phyloP scores from a whole-genome alignment of 1,140 invertebrate genomes.

The Saxidomus purpurata region DNA sequence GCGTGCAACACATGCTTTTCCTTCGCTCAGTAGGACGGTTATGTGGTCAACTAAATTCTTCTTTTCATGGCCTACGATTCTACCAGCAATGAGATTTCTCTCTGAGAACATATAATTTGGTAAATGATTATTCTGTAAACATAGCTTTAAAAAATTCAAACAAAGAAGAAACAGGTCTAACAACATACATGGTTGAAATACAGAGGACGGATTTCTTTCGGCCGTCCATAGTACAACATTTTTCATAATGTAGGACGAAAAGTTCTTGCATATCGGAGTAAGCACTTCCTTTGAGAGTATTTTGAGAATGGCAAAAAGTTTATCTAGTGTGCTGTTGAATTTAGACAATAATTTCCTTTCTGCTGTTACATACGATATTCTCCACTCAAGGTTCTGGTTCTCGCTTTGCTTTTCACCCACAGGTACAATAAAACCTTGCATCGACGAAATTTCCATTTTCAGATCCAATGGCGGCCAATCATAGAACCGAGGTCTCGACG shows the following conservation, averaged over 20 bases:
- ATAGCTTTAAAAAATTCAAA: conserved; percentile 3
- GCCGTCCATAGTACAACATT: conserved; percentile 30
- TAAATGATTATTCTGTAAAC: neutral
- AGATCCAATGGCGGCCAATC: conserved; percentile 9
- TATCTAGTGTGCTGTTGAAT: conserved; percentile 23
- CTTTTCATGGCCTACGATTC: neutral
- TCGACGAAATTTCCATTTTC: neutral
- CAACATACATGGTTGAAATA: neutral
- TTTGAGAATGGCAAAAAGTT: conserved; percentile 32
- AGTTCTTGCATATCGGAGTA: neutral
- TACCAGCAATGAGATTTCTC: conserved; percentile 21
- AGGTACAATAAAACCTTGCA: neutral
- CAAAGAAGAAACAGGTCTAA: neutral
- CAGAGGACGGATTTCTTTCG: neutral
- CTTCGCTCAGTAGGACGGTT: neutral
- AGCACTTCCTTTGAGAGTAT: conserved; percentile 11
- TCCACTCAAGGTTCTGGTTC: conserved; percentile 21
- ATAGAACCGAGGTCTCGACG: neutral
- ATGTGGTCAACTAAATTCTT: neutral
- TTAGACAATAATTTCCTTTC: neutral
- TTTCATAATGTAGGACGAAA: conserved; percentile 54
- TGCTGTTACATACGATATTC: conserved; percentile 3
- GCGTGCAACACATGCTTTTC: neutral
- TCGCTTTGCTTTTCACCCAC: too few relatives aligned
- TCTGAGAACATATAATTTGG: conserved; percentile 34